phyloP scores from a whole-genome alignment of 2,888 invertebrate species.

The Lordiphosa andalusiaca region DNA sequence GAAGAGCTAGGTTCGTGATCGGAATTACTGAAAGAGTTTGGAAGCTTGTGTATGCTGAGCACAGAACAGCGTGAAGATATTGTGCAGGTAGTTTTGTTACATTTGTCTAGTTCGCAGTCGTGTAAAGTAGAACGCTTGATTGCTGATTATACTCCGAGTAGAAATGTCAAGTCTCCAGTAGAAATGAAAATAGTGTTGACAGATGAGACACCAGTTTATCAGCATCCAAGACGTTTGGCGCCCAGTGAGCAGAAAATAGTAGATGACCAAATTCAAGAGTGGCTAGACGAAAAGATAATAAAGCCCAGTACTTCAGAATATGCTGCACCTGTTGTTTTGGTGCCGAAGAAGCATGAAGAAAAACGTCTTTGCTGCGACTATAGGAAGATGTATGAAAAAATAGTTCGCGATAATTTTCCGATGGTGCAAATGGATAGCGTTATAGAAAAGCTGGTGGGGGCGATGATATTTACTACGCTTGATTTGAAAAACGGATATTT shows the following conservation, averaged over 20 bases:
- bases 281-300: too few relatives aligned
- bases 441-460: too few relatives aligned
- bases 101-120: too few relatives aligned
- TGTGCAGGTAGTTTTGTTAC: neutral
- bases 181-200: neutral
- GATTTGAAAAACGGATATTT: too few relatives aligned
- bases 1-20: neutral
- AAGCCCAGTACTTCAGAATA: too few relatives aligned
- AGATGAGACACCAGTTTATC: neutral
- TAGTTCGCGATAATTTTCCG: conserved; percentile 3
- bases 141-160: too few relatives aligned
- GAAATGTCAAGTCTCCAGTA: neutral
- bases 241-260: neutral
- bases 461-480: too few relatives aligned
- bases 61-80: neutral
- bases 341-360: neutral
- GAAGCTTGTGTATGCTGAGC: neutral
- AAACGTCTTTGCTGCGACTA: conserved; percentile 3
- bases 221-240: neutral
- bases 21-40: neutral
- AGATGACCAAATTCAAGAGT: neutral
- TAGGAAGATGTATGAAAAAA: conserved; percentile 7
- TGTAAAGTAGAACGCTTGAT: too few relatives aligned
- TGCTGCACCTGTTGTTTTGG: too few relatives aligned
- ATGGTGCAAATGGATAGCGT: conserved; percentile 3